Evolutionary conservation across 2,797 vertebrate species (phyloP), one percentile per base, ranked within the genome.

Genomic region (Eremophila alpestris): DNA sequence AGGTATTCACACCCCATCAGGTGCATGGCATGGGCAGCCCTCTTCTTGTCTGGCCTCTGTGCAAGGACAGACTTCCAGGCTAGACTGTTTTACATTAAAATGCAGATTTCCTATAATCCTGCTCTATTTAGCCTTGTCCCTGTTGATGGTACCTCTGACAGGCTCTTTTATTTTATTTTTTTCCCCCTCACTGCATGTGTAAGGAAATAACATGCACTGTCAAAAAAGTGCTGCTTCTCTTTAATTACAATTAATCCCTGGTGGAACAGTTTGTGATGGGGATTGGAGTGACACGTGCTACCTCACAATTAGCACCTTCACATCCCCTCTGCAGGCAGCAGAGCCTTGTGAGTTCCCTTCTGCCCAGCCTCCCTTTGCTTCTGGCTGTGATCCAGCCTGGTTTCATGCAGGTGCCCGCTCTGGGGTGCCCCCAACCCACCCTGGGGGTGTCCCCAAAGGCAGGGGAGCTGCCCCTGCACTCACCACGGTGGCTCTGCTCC

Each of bases 401-500:
- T 18, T 74, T 51, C 29, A 4, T 5, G n/a, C 38, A 30, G 36
- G 32, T 68, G 30, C 60, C 56, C 55, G 0, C 13, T 23, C 43
- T 32, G 65, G 27, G 11, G n/a, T 64, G 41, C n/a, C 65, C 69
- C 83, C 11, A 15, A 0, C 34, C 59, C 40, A 1, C 58, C 67
- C 32, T 11, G 69, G 30, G 38, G 13, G 30, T 64, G 41, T 24
- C 65, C 69, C 83, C 13, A 7, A 0, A 5, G 5, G 15, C 23
- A 30, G 32, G 6, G 30, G 40, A 36, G 38, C 55, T 73, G 3
- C 7, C 32, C 60, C 24, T 7, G 1, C 17, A 59, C 94, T 98
- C 93, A 99, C 99, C 99, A 99, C 98, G 0, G 99, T 99, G 29
- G 97, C 98, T 93, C 80, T 87, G 74, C 52, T 96, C 90, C 98